phyloP scores from a whole-genome alignment of 2,888 invertebrate genomes.

The Dasysyrphus tricinctus region DNA sequence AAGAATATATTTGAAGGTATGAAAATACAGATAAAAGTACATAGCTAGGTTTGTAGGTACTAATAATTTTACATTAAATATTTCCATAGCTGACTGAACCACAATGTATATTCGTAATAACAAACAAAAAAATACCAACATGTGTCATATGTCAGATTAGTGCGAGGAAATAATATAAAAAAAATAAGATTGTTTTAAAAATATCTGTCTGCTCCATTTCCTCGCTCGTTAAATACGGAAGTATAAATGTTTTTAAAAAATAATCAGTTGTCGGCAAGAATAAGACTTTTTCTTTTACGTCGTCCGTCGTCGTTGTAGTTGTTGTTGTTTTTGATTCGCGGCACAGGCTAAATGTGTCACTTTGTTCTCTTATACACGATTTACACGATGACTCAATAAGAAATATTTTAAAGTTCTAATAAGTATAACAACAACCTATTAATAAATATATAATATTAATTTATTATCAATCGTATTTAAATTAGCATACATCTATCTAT shows the following conservation, averaged over 20 bases:
- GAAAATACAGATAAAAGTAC: not conserved
- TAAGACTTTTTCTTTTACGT: conserved; percentile 12
- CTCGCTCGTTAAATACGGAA: conserved; percentile 61
- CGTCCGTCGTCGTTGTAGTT: not conserved
- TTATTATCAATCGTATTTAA: conserved; percentile 45
- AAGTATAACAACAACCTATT: conserved; percentile 46
- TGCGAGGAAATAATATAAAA: conserved; percentile 6
- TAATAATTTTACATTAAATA: not conserved
- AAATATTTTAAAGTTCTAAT: conserved; percentile 20
- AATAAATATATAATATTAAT: conserved; percentile 16
- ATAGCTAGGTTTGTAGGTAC: not conserved
- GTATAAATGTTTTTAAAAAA: conserved; percentile 40
- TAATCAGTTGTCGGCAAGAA: conserved; percentile 44
- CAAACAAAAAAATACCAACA: not conserved
- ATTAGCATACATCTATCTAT: conserved; percentile 24
- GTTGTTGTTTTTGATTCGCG: not conserved
- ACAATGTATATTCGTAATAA: not conserved
- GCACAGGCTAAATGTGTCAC: conserved; percentile 53
- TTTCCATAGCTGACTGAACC: not conserved
- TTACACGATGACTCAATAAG: conserved; percentile 53
- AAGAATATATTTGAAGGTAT: not conserved
- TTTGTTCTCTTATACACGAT: conserved; percentile 23
- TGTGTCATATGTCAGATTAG: conserved; percentile 38
- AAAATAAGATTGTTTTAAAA: conserved; percentile 36
- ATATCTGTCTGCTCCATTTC: conserved; percentile 48